A percentile compares a stretch with the other conserved stretches of the same genome.
phyloP scores from a whole-genome alignment of 23 tunicate genomes.

The Ciona savignyi region DNA sequence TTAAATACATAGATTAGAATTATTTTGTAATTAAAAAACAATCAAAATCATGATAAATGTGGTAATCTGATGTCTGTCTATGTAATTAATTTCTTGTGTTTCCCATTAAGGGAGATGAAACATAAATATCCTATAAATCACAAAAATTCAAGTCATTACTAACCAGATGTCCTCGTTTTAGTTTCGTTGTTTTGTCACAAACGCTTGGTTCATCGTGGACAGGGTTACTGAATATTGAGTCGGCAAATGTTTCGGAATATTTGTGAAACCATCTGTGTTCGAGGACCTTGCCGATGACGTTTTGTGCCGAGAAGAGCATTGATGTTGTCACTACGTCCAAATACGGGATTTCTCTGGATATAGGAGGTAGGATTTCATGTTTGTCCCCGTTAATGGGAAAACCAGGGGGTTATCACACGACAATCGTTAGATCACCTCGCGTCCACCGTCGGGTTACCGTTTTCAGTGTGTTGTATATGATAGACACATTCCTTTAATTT shows the following conservation, averaged over 20 bases:
- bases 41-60: background rate
- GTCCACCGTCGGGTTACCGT: too few species aligned
- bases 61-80: too few species aligned
- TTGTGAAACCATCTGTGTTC: conserved; percentile 63
- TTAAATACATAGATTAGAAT: background rate
- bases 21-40: background rate
- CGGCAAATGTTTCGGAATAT: conserved; percentile 53
- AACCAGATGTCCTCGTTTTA: conserved; percentile 23
- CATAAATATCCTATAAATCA: too few species aligned
- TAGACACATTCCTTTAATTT: too few species aligned
- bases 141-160: too few species aligned
- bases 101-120: too few species aligned
- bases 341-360: conserved; percentile 43
- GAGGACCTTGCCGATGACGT: conserved; percentile 27
- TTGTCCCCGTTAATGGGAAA: too few species aligned
- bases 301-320: conserved; percentile 45
- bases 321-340: conserved; percentile 43
- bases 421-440: too few species aligned
- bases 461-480: too few species aligned
- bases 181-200: background rate
- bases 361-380: too few species aligned
- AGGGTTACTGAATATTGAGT: conserved; percentile 7
- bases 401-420: too few species aligned
- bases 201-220: conserved; percentile 3
- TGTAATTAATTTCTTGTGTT: too few species aligned